Evolutionary conservation across 2,888 invertebrate genomes (phyloP), one percentile per base, ranked within the genome.

Genomic region (Drosophila putrida): DNA sequence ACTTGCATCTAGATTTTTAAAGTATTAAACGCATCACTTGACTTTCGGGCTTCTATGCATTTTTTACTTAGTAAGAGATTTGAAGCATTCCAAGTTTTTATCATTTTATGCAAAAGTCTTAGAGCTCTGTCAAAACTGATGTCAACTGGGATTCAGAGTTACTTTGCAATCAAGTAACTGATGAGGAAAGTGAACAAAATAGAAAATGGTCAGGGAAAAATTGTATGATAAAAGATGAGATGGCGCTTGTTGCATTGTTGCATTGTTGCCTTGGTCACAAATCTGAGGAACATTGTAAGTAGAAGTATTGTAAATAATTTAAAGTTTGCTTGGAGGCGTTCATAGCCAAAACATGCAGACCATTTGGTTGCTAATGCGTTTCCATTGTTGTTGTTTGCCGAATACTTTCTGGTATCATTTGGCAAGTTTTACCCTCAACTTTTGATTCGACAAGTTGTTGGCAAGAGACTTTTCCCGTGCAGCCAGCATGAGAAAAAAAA

Each of bases 251-350:
- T 61, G 66, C 71, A 75, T 44, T 47, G 46, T 57, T 61, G 66
- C 71, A 75, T 76, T 71, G 74, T 76, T 75, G 72, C 38, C 61
- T 43, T 58, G 67, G 58, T 58, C 77, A 67, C 54, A 54, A 67
- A 66, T 64, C 75, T 60, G 57, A 59, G 61, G 49, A 81, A 81
- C 72, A 78, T 65, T 75, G 57, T 67, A 76, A 66, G 82, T 79
- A 54, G 58, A 60, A 69, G 77, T 65, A 80, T 80, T 86, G 75
- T 80, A 86, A 82, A 82, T 82, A 82, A 83, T 82, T 86, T 86
- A 82, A 82, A 82, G 81, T 86, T 82, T 75, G 67, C 63, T 62
- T 62, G 60, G 74, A 73, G 75, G 50, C 75, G 66, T 57, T 50
- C 62, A 55, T 54, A 55, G 60, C 73, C 62, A 57, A 74, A 76